phyloP scores from a whole-genome alignment of 1,140 invertebrate genomes.

The Pteromalus puparum region DNA sequence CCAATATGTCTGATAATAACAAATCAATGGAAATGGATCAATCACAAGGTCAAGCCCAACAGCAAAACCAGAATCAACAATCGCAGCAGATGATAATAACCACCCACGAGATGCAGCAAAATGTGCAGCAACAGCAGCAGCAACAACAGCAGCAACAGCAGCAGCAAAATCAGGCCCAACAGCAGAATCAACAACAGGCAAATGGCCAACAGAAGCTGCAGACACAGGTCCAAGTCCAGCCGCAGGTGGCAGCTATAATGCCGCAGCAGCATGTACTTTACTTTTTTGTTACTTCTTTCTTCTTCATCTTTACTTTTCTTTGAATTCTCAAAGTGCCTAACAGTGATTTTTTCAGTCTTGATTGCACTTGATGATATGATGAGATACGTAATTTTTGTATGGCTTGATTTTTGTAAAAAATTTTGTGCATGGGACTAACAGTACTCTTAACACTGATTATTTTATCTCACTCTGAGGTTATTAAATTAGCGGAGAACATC shows the following conservation, averaged over 20 bases:
- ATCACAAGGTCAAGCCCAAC: conserved; percentile 70
- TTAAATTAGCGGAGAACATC: neutral
- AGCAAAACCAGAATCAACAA: conserved; percentile 73
- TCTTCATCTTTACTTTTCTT: conserved; percentile 25
- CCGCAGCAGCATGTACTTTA: conserved; percentile 75
- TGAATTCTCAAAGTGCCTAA: conserved; percentile 23
- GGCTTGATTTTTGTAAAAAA: neutral
- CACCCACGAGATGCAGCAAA: conserved; percentile 70
- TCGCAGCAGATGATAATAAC: conserved; percentile 71
- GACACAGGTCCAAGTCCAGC: conserved; percentile 74
- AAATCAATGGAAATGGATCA: conserved; percentile 66
- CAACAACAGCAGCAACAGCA: conserved; percentile 70
- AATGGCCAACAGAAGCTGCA: conserved; percentile 71
- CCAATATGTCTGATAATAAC: conserved; percentile 70
- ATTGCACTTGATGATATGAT: neutral
- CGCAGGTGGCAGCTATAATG: conserved; percentile 77
- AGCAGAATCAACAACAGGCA: conserved; percentile 67
- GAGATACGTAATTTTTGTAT: neutral
- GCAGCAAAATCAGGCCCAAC: conserved; percentile 61
- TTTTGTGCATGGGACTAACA: neutral
- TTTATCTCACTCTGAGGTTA: neutral
- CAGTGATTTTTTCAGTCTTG: neutral
- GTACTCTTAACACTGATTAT: neutral
- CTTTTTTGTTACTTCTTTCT: conserved; percentile 47
- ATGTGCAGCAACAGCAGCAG: conserved; percentile 76